Evolutionary conservation across 2,113 vertebrate species (phyloP).

Genomic region (Stegastes partitus): DNA sequence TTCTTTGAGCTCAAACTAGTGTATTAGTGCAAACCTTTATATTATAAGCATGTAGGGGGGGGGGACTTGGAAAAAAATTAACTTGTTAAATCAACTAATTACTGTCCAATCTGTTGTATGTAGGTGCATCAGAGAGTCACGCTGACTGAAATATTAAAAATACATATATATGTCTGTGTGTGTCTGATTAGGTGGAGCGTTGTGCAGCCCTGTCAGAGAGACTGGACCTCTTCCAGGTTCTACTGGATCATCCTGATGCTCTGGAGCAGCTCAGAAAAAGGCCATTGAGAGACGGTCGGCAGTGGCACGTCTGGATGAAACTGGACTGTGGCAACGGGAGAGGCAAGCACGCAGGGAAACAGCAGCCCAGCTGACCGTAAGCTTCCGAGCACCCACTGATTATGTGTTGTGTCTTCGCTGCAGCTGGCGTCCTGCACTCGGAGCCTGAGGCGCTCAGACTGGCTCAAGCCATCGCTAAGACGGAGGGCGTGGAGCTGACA

Average conservation of each 20-base stretch:
- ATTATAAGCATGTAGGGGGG: too few species aligned
- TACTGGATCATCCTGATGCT: constrained; percentile 83
- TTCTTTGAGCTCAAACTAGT: constrained; percentile 8
- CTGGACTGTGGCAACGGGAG: constrained; percentile 88
- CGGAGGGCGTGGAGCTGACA: constrained; percentile 78
- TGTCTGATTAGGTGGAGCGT: constrained; percentile 75
- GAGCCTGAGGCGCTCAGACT: constrained; percentile 79
- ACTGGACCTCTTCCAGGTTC: constrained; percentile 85
- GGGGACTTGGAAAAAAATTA: too few species aligned
- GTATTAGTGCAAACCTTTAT: too few species aligned
- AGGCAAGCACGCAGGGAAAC: constrained; percentile 69
- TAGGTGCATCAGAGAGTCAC: too few species aligned
- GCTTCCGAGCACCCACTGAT: neutral
- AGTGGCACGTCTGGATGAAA: constrained; percentile 89
- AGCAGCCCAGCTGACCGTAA: neutral
- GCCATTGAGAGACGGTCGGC: constrained; percentile 69
- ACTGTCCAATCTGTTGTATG: too few species aligned
- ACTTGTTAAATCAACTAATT: too few species aligned
- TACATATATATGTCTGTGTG: neutral
- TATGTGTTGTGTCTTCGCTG: neutral
- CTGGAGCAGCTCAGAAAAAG: constrained; percentile 77
- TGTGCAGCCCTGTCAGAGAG: constrained; percentile 82
- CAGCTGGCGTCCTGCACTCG: constrained; percentile 84
- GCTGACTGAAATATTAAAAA: too few species aligned
- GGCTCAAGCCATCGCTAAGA: constrained; percentile 76